Evolutionary conservation across 2,888 invertebrate genomes (phyloP), one percentile per base, ranked within the genome.

Genomic region (Phragmatobia fuliginosa): DNA sequence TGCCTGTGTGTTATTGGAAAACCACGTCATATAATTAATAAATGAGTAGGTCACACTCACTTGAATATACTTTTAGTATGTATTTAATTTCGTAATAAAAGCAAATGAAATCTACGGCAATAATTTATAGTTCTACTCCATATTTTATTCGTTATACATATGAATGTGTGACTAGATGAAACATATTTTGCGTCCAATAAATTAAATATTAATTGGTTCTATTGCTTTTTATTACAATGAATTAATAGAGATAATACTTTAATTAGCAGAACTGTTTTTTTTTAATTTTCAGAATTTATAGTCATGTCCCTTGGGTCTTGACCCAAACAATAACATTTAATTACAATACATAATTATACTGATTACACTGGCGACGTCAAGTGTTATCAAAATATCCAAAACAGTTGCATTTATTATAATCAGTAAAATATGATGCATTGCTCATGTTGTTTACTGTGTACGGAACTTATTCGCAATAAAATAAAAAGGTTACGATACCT

Each of bases 361-460:
- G 41, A 62, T 41, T 41, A 62, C 31, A 31, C 21, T 6, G 28
- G 31, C 62, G 28, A 31, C 41, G 41, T 41, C 21, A 1, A 4
- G 31, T 62, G 31, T 62, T 62, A 62, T 62, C 62, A 31, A 62
- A 38, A 21, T 10, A 10, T 61, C 16, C 10, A 25, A 62, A 28
- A 41, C 38, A 28, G 28, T 62, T 62, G 28, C 18, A 31, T 62
- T 62, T 62, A 2, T 2, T 36, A 8, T 41, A 18, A 41, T 61
- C 36, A 28, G 7, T n/a, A 62, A 21, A 61, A 28, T 10, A 62
- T 18, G 38, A 38, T 7, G 61, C 61, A 18, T n/a, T n/a, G n/a
- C n/a, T n/a, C n/a, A n/a, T n/a, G n/a, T n/a, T n/a, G n/a, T n/a
- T n/a, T n/a, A n/a, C n/a, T n/a, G n/a, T n/a, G n/a, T n/a, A n/a